phyloP scores from a whole-genome alignment of 2,113 vertebrate genomes.

The Hemicordylus capensis region DNA sequence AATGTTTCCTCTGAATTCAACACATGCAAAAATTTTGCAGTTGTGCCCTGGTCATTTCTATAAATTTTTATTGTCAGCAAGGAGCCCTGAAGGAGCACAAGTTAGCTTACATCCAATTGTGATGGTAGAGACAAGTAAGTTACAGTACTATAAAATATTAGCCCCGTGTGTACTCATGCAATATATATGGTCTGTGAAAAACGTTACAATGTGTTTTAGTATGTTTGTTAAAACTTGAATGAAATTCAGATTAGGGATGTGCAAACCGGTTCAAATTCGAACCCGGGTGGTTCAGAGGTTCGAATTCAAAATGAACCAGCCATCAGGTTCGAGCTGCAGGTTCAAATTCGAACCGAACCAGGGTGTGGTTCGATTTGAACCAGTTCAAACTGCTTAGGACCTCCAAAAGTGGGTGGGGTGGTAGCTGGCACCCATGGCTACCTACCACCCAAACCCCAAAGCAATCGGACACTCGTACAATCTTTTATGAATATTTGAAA shows the following conservation, averaged over 20 bases:
- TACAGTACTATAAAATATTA: conserved; percentile 6
- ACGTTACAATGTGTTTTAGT: background rate
- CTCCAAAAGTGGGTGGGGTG: no score
- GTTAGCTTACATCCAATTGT: conserved; percentile 77
- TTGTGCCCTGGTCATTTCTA: conserved; percentile 82
- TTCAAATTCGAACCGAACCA: no score
- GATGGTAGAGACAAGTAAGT: conserved; percentile 84
- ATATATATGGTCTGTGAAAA: background rate
- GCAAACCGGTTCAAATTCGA: no score
- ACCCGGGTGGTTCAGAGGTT: no score
- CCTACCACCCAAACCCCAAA: no score
- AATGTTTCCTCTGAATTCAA: conserved; percentile 63
- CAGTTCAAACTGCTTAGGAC: no score
- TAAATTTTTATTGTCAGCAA: conserved; percentile 78
- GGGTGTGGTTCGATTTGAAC: no score
- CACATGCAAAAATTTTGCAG: conserved; percentile 67
- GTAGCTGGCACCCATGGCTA: no score
- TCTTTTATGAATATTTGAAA: no score
- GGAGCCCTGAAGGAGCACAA: conserved; percentile 70
- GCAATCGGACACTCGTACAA: no score
- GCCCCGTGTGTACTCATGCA: background rate
- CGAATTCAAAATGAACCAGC: no score
- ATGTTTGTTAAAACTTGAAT: background rate
- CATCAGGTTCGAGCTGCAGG: no score
- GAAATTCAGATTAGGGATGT: background rate